Percentiles rank a stretch among this genome's conserved stretches.
Evolutionary conservation across 2,797 vertebrate genomes (phyloP).

Genomic region (Mionectes olivaceus): DNA sequence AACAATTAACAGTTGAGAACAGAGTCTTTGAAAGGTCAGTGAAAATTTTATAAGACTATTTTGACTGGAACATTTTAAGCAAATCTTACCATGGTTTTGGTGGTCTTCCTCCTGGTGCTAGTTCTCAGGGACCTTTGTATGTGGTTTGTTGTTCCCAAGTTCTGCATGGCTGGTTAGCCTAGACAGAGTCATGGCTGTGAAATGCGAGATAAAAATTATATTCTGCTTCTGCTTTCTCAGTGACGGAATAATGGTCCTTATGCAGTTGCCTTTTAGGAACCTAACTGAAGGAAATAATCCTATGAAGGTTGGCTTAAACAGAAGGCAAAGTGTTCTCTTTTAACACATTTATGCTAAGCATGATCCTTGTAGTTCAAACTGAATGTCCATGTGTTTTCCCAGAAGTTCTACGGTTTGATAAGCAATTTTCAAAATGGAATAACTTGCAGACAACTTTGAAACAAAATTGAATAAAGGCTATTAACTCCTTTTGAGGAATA

Average conservation of each 20-base stretch:
- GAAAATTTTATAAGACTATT: background rate
- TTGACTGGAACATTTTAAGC: background rate
- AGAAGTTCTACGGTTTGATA: background rate
- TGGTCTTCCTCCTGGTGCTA: background rate
- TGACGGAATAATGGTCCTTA: background rate
- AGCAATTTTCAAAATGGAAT: background rate
- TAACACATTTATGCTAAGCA: background rate
- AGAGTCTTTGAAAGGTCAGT: background rate
- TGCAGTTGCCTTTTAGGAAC: background rate
- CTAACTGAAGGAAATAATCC: background rate
- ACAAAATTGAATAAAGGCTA: background rate
- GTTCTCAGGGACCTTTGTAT: background rate
- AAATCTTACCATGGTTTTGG: background rate
- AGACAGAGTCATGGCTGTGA: background rate
- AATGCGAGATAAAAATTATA: background rate
- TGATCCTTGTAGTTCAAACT: background rate
- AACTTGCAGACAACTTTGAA: background rate
- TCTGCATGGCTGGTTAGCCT: background rate
- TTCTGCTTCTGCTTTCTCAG: background rate
- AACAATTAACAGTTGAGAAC: background rate
- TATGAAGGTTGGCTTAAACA: background rate
- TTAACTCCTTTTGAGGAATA: background rate
- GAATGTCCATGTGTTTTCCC: background rate
- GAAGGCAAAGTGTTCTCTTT: background rate
- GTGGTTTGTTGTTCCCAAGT: background rate